Conservation (phyloP, 1,140 invertebrate species). For the Carcinoscorpius rotundicauda region DNA sequence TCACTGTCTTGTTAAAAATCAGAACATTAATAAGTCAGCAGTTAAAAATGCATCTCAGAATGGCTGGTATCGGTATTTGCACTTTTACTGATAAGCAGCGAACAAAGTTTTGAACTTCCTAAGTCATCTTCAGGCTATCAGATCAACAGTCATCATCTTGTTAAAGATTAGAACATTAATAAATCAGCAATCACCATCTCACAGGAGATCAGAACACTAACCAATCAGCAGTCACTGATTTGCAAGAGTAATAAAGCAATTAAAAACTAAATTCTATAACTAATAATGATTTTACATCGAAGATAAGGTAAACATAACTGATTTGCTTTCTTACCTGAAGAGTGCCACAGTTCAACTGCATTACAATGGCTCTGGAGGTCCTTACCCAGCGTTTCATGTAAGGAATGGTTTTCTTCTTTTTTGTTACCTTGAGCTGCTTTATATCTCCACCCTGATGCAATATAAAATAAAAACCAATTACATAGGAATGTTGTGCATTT, state of each 20-base stretch:
- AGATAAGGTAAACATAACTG: not conserved
- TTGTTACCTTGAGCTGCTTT: slow-evolving; percentile 25
- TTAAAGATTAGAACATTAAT: too few relatives aligned
- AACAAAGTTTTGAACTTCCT: too few relatives aligned
- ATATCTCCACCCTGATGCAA: slow-evolving; percentile 35
- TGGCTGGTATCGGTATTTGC: too few relatives aligned
- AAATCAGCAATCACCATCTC: too few relatives aligned
- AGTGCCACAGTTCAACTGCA: slow-evolving; percentile 47
- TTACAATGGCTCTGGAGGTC: slow-evolving; percentile 45
- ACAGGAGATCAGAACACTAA: too few relatives aligned
- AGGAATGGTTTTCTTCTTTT: slow-evolving; percentile 30
- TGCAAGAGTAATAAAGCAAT: not conserved
- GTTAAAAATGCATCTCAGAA: too few relatives aligned
- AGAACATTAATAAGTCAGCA: too few relatives aligned
- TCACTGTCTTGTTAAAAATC: too few relatives aligned
- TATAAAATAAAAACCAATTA: slow-evolving; percentile 24
- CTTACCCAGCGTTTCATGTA: slow-evolving; percentile 45
- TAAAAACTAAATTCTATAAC: slow-evolving; percentile 3
- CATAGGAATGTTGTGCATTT: not conserved
- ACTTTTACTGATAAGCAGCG: too few relatives aligned
- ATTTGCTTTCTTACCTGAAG: slow-evolving; percentile 37
- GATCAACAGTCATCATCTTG: too few relatives aligned
- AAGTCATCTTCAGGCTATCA: too few relatives aligned
- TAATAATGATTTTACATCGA: not conserved
- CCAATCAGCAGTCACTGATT: too few relatives aligned